Percentiles rank a stretch among this genome's conserved stretches.
Conservation (phyloP, 2,888 invertebrate genomes). For the Patella caerulea region DNA sequence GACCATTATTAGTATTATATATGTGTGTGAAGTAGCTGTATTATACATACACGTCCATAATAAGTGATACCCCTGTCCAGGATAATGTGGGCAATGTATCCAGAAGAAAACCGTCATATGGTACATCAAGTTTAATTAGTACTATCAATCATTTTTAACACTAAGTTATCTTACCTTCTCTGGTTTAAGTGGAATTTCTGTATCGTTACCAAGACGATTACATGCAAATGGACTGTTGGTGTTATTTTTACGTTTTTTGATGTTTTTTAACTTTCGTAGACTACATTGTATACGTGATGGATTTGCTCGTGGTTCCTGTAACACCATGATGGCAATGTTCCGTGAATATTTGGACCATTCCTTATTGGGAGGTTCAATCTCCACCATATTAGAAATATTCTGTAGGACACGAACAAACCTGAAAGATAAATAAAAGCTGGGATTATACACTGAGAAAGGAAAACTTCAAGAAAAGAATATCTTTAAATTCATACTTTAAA, state of each 20-base stretch:
- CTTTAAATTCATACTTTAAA: too few relatives aligned
- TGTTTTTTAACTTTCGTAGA: conserved; percentile 13
- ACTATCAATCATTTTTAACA: not conserved
- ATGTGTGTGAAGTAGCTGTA: too few relatives aligned
- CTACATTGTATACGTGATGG: conserved; percentile 32
- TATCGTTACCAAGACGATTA: conserved; percentile 28
- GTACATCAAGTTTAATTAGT: too few relatives aligned
- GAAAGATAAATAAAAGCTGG: not conserved
- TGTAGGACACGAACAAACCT: conserved; percentile 34
- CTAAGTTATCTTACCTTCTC: conserved; percentile 21
- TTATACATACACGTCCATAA: too few relatives aligned
- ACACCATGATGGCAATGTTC: conserved; percentile 27
- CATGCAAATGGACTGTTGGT: conserved; percentile 21
- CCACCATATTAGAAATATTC: conserved; percentile 30
- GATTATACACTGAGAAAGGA: not conserved
- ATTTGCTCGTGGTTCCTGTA: conserved; percentile 19
- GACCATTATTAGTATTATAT: too few relatives aligned
- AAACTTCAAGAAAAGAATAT: not conserved
- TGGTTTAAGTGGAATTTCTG: conserved; percentile 22
- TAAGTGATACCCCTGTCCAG: too few relatives aligned
- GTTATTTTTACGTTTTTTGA: conserved; percentile 12
- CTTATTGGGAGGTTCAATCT: conserved; percentile 8
- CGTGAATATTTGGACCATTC: conserved; percentile 23
- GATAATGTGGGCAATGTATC: too few relatives aligned
- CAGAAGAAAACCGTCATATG: too few relatives aligned